Evolutionary conservation across 2,797 vertebrate genomes (phyloP), one percentile per base, ranked within the genome.

Genomic region (Gymnoscopelus microlampas): DNA sequence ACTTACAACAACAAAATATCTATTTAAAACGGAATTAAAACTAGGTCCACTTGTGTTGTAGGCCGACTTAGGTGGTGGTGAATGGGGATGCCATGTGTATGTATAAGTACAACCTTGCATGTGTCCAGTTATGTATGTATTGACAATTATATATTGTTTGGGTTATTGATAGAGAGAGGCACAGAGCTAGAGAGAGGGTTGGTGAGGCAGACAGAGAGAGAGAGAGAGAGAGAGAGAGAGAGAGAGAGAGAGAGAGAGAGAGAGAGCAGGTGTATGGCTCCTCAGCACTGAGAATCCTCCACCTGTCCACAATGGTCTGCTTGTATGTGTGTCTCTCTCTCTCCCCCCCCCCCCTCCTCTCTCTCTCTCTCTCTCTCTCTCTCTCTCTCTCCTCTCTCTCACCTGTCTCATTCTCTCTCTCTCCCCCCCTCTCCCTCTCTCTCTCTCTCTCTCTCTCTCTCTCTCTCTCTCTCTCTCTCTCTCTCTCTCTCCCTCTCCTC

Each of bases 261-360:
- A 4, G 12, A 53, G 70, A 82, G 78, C 77, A 88, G 70, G 69
- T 75, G 69, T 49, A 67, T 79, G 71, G 65, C 70, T 70, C 44
- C 50, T 77, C 54, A 70, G 57, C 51, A 78, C 79, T 90, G 88
- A 90, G 91, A 93, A 90, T 86, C 75, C 67, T 85, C 87, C 94
- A 93, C 91, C 92, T 93, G 93, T 86, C 86, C 76, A 79, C 79
- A 79, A 74, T 68, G 75, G 77, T 73, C 73, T 79, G 68, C 78
- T 79, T 53, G 78, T 74, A 66, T 72, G 61, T 63, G 63, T 73
- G 61, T 71, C 71, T 54, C 73, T 74, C 80, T 71, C 73, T 73
- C 78, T 78, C 79, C 75, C 63, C 68, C 81, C 74, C 74, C 66
- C 48, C 66, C 68, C 68, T 64, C 9, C 9, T 62, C 74, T 76